Base-by-base conservation (phyloP, 2,888 invertebrate species). In the Latrodectus elegans region DNA sequence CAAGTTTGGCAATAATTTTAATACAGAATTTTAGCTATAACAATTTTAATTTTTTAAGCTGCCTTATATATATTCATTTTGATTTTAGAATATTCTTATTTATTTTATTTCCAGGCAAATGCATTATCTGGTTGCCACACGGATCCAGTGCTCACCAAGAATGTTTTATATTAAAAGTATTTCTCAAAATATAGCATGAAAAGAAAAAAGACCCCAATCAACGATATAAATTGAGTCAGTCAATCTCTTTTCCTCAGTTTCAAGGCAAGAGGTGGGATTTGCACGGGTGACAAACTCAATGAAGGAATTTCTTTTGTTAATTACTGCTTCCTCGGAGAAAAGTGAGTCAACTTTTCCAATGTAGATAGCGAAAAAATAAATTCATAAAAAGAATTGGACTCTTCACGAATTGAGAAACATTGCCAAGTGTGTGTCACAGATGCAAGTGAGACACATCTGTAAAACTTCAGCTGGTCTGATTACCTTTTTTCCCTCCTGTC, bases 391-490 rank as follows among this genome's bases (percentile, higher is more conserved):
- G 52, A 71, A 73, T 26, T 73, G 75, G 79, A 51, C 38, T 74
- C 74, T 67, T 53, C 72, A 67, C 51, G 60, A 73, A 84, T 67
- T 79, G 75, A 38, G 15, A 71, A 60, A 60, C 52, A 68, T 17
- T 26, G n/a, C 70, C 79, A 55, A 55, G 71, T 79, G 26, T 55
- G 55, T 49, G 12, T 65, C 22, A 65, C 76, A 64, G 71, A 76
- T 60, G 60, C 79, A 72, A 72, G 52, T 80, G 51, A 51, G 49
- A 53, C 64, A 68, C 84, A 79, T 72, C 77, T 78, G 71, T 84
- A 67, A 76, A 86, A 82, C 82, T 71, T 88, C 87, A 88, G 87
- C 87, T 88, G 83, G 83, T 88, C 87, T 88, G 87, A 88, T 78
- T 73, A 60, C 12, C 60, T n/a, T 60, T 60, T 60, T 60, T n/a